Percentiles rank a stretch among this genome's conserved stretches.
Conservation (phyloP, 2,888 invertebrate genomes). For the Epistrophe grossulariae region DNA sequence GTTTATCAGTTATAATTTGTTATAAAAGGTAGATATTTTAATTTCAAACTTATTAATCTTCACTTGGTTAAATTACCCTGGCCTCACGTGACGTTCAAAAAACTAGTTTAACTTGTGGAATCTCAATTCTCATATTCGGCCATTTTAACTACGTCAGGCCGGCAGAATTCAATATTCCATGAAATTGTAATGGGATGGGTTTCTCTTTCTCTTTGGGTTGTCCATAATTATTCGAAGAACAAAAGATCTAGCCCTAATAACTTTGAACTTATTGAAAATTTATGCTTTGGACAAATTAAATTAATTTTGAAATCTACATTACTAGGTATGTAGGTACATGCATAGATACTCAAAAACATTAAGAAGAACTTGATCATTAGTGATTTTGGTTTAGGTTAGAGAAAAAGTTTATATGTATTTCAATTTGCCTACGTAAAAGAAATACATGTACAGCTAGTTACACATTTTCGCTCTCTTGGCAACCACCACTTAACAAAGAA, state of each 20-base stretch:
- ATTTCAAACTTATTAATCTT: not conserved
- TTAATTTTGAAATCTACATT: not conserved
- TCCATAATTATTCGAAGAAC: not conserved
- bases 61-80: not conserved
- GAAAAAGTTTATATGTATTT: not conserved
- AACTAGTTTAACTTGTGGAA: conserved; percentile 18
- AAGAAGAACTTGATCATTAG: not conserved
- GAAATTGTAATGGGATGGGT: not conserved
- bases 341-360: not conserved
- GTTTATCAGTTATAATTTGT: not conserved
- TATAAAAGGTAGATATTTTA: not conserved
- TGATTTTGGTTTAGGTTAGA: not conserved
- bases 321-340: too few relatives aligned
- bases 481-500: not conserved
- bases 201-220: not conserved
- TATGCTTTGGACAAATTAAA: not conserved
- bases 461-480: conserved; percentile 12
- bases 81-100: conserved; percentile 53
- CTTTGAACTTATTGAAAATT: not conserved
- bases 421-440: conserved; percentile 10
- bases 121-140: conserved; percentile 44
- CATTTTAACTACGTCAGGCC: conserved; percentile 64
- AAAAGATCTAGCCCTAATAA: not conserved
- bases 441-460: not conserved
- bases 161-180: not conserved